Base-by-base conservation (phyloP, 1,140 invertebrate species). In the Lepidurus apus region DNA sequence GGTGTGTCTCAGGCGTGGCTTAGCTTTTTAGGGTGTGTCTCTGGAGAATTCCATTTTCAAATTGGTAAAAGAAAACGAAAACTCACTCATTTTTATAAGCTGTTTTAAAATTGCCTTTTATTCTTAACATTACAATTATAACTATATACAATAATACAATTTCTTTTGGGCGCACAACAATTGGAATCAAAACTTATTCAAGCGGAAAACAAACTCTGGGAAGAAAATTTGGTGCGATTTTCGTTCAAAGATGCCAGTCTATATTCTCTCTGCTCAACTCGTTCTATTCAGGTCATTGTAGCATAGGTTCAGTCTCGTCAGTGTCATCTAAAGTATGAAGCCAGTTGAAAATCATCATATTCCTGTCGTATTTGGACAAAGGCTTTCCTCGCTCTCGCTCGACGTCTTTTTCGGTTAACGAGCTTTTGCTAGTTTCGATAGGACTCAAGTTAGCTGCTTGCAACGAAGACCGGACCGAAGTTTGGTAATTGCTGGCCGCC, bases 301-400 rank as follows among this genome's bases (percentile, higher is more conserved):
- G 53, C 53, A 65, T 65, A 9, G 21, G 9, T 65, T 65, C 53
- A 8, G 85, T 13, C 21, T 65, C 53, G 7, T 65, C 53, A 65
- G 17, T 87, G 81, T 92, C 92, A 82, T 95, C 93, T 7, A 95
- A 87, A 2, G 92, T 93, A 83, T 95, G 93, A 0, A 95, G 87
- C 94, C 94, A 95, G 82, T 95, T 94, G 85, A 95, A 95, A 73
- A 95, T 95, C 91, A 95, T 94, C 91, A 95, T 95, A 84, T 95
- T 95, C 24, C 93, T 84, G 81, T 95, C 93, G 85, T 95, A 95
- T 84, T 94, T 94, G 13, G 92, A 93, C 1, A 95, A 86, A 6
- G 93, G 93, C 80, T 93, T 91, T 1, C 93, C 93, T 7, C 93
- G 86, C 83, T 95, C 92, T 53, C 92, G 86, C 82, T 95, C 93